Base-by-base conservation (phyloP, 2,113 vertebrate species). In the Myotis yumanensis region DNA sequence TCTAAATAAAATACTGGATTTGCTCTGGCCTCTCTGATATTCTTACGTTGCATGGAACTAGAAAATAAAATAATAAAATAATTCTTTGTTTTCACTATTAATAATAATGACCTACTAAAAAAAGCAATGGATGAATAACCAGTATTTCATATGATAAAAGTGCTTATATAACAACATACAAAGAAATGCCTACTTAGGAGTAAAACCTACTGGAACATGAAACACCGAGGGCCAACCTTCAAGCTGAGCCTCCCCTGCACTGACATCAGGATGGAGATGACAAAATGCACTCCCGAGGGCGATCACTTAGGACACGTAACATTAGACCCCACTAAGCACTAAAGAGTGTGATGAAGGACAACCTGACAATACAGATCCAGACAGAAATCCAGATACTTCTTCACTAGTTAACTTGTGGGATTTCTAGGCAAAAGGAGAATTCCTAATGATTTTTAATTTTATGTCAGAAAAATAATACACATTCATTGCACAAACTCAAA, bases 151-250 rank as follows among this genome's bases (percentile, higher is more conserved):
- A 52, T 28, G 18, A 91, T 62, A 43, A 43, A 83, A 83, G 79
- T 83, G 10, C 81, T 86, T 59, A 69, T n/a, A 23, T 79, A 82
- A 85, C n/a, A 85, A 96, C 16, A 95, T 43, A 51, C n/a, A 71
- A 88, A 75, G 54, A 81, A 94, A 87, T 59, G 81, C 48, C 28
- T 86, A 66, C 62, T 52, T 54, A 64, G 43, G 20, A 86, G 30
- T 51, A 90, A 95, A 90, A 86, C 7, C 40, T 64, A 72, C 30
- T 28, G 18, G 30, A 84, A 92, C 86, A 93, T 48, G 82, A 91
- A 86, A 77, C 7, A 62, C 66, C 7, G 22, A 80, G 90, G 46
- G 46, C 28, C 76, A 90, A 0, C 35, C 52, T 86, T 75, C 18
- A 75, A 37, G 72, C 54, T 37, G 18, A 51, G 52, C 23, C 69